Evolutionary conservation across 1,140 invertebrate species (phyloP).

Genomic region (Bombyx mori): ASM3026992v2 NC_085124.1:8394001-8394500

Average conservation of each 20-base stretch:
- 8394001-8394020: slow-evolving; percentile 56
- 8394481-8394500: too few species aligned
- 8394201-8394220: slow-evolving; percentile 60
- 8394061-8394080: slow-evolving; percentile 1
- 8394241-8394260: slow-evolving; percentile 45
- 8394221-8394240: slow-evolving; percentile 61
- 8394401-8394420: too few species aligned
- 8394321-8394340: slow-evolving; percentile 23
- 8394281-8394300: slow-evolving; percentile 71
- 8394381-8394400: too few species aligned
- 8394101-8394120: slow-evolving; percentile 8
- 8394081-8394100: slow-evolving; percentile 17
- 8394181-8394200: slow-evolving; percentile 61
- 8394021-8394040: slow-evolving; percentile 53
- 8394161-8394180: slow-evolving; percentile 46
- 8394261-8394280: slow-evolving; percentile 59
- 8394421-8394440: too few species aligned
- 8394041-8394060: slow-evolving; percentile 16
- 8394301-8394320: slow-evolving; percentile 44
- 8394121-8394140: slow-evolving; percentile 9
- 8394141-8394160: slow-evolving; percentile 28
- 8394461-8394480: too few species aligned
- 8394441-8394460: too few species aligned
- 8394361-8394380: too few species aligned
- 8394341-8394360: slow-evolving; percentile 8